Conservation (phyloP, 1,140 invertebrate genomes). For the Cyclargus thomasi region DNA sequence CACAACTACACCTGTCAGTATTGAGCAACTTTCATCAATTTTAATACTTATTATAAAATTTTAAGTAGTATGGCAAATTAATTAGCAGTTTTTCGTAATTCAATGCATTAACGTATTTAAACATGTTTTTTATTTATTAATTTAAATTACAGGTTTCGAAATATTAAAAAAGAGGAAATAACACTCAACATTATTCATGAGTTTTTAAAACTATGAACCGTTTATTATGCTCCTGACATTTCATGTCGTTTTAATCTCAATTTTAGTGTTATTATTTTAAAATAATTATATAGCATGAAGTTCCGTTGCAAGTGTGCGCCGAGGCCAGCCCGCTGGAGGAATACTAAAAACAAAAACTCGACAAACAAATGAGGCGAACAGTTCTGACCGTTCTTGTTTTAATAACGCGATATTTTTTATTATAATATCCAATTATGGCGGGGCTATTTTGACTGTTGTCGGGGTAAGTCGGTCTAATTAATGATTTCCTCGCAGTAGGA, state of each 20-base stretch:
- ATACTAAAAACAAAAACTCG: conserved; percentile 41
- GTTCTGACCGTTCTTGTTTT: conserved; percentile 50
- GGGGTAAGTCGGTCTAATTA: conserved; percentile 63
- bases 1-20: not conserved
- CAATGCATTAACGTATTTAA: not conserved
- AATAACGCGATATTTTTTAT: conserved; percentile 58
- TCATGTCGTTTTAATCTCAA: too few relatives aligned
- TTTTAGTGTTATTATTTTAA: too few relatives aligned
- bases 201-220: too few relatives aligned
- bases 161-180: not conserved
- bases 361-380: conserved; percentile 58
- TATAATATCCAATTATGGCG: conserved; percentile 65
- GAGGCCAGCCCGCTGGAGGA: not conserved
- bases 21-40: not conserved
- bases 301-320: not conserved
- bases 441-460: conserved; percentile 51
- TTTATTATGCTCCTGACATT: too few relatives aligned
- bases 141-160: not conserved
- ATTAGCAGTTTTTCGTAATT: not conserved
- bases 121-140: not conserved
- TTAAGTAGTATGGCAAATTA: not conserved
- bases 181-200: too few relatives aligned
- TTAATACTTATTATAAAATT: not conserved
- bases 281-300: not conserved
- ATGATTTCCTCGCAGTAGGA: conserved; percentile 58